These are phyloP conservation scores for Coregonus clupeaformis DNA, from an alignment of 2,113 vertebrate genomes.

Conservation along the genomic window DNA sequence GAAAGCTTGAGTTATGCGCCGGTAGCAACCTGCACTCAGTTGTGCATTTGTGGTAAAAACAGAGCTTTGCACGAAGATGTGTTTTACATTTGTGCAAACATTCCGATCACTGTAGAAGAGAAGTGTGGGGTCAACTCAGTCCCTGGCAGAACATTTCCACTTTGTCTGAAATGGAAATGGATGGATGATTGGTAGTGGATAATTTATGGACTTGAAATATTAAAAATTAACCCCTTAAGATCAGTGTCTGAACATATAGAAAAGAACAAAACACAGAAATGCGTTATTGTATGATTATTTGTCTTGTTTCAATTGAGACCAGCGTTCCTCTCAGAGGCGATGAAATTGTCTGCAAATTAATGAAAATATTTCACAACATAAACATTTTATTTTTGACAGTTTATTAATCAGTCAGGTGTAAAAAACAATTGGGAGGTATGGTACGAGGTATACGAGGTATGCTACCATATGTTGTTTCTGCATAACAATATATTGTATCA, in stretches of 20 bases:
- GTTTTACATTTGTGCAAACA: neutral
- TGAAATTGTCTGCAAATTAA: neutral
- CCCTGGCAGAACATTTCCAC: neutral
- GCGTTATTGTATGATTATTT: too few relatives aligned
- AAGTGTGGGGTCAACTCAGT: neutral
- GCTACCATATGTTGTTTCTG: neutral
- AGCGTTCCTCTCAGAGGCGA: neutral
- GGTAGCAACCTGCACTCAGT: neutral
- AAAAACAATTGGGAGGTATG: neutral
- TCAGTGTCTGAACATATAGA: neutral
- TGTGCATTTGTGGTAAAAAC: constrained; percentile 14
- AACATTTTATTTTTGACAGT: too few relatives aligned
- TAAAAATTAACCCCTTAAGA: neutral
- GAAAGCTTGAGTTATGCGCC: constrained; percentile 2
- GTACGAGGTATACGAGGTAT: too few relatives aligned
- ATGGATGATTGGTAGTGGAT: neutral
- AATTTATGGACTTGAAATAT: neutral
- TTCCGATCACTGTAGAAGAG: too few relatives aligned
- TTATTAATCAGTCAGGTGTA: neutral
- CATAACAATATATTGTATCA: neutral
- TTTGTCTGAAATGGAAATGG: neutral
- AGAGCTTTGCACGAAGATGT: neutral
- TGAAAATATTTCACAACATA: too few relatives aligned
- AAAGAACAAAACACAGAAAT: neutral
- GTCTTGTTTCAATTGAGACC: neutral